phyloP scores from a whole-genome alignment of 2,113 vertebrate species.

The Cathartes aura region DNA sequence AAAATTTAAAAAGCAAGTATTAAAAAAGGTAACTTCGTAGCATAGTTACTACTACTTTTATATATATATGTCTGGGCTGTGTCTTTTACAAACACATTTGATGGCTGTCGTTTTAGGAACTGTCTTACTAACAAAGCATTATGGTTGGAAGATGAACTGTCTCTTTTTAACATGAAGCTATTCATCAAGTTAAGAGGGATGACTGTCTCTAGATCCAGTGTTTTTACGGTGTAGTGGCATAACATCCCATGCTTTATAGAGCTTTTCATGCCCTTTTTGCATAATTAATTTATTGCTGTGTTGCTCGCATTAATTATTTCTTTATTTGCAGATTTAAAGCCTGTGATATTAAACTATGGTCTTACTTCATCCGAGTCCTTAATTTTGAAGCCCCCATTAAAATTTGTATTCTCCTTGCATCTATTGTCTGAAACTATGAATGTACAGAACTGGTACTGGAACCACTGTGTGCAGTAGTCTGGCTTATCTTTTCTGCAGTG shows the following conservation, averaged over 20 bases:
- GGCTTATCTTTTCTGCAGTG: neutral
- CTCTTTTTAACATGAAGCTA: neutral
- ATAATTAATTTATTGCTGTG: slow-evolving; percentile 23
- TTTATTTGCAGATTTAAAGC: slow-evolving; percentile 25
- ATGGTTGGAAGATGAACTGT: neutral
- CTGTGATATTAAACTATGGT: neutral
- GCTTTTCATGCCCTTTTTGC: slow-evolving; percentile 40
- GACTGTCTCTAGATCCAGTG: neutral
- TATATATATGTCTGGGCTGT: too few species aligned
- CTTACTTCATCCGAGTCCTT: neutral
- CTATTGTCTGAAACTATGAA: neutral
- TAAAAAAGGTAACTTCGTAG: neutral
- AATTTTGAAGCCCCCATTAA: neutral
- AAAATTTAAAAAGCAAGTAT: neutral
- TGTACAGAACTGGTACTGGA: accelerated
- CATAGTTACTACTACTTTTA: neutral
- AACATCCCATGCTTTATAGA: slow-evolving; percentile 11
- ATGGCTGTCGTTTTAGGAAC: neutral
- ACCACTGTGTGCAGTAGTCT: neutral
- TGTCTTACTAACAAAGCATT: neutral
- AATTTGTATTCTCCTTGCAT: neutral
- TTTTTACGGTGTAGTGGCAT: neutral
- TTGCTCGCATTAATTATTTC: slow-evolving; percentile 39
- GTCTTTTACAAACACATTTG: too few species aligned
- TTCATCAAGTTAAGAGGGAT: neutral